These are phyloP conservation scores for Gadus macrocephalus DNA, from an alignment of 2,113 vertebrate species.

Conservation along the genomic window DNA sequence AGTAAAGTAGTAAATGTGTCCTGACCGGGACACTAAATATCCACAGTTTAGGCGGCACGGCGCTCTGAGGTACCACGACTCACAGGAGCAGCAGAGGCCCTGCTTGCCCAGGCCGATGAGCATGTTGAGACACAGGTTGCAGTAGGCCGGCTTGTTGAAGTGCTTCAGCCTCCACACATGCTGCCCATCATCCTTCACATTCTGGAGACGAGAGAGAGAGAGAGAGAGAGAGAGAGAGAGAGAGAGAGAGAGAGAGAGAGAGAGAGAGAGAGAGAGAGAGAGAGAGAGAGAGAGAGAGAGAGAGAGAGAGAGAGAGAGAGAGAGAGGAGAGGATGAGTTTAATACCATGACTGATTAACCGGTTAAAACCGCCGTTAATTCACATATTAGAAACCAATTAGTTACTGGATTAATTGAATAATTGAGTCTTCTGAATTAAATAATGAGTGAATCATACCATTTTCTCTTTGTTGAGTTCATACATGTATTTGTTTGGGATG, in stretches of 20 bases:
- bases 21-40: no score
- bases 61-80: constrained; percentile 51
- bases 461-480: no score
- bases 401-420: no score
- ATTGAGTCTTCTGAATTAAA: no score
- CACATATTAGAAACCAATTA: no score
- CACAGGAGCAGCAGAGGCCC: constrained; percentile 92
- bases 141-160: constrained; percentile 96
- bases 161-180: constrained; percentile 95
- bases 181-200: constrained; percentile 93
- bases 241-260: not conserved
- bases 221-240: not conserved
- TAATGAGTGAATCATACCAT: no score
- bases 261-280: not conserved
- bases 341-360: no score
- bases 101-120: constrained; percentile 91
- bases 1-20: no score
- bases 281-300: not conserved
- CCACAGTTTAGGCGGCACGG: no score
- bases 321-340: no score
- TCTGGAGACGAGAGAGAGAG: constrained; percentile 65
- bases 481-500: no score
- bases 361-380: no score
- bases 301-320: not conserved
- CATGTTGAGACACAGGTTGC: constrained; percentile 95